Evolutionary conservation across 2,888 invertebrate genomes (phyloP), one percentile per base, ranked within the genome.

Genomic region (Diarsia rubi): DNA sequence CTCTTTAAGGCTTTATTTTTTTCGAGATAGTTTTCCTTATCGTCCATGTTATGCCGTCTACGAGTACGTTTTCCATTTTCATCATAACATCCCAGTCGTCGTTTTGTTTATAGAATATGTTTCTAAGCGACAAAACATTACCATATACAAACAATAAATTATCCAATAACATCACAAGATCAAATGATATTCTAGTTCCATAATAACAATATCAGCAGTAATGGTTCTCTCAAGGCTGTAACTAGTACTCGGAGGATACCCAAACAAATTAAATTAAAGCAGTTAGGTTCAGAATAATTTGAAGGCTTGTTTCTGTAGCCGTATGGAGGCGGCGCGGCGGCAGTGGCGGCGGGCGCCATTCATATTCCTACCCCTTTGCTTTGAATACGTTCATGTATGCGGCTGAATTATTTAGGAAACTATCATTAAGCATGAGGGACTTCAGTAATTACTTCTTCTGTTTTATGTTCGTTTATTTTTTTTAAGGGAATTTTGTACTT

Each of bases 191-290:
- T 59, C 31, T 42, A 57, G 45, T 73, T 45, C 24, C 11, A 44
- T 52, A 27, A 52, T 52, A 68, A 60, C 52, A 65, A 68, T 65
- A 81, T 60, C 19, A 31, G 16, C 45, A 24, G 45, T 64, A 69
- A 71, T 65, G 42, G 70, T 24, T 75, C 57, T 68, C 59, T 57
- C 31, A 52, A 31, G 42, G 37, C 24, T 72, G 47, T 54, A 31
- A 60, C 78, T 72, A 57, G 65, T 66, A 9, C 31, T 60, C 44
- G 54, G 57, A 75, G 84, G 72, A 62, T 47, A 62, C 52, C 67
- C 69, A 37, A 80, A 80, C 75, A 57, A 67, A 69, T 75, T 75
- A 70, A 75, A 82, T 72, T 79, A 83, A 67, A 69, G 66, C 73
- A 65, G 67, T 70, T 80, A 69, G 62, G 19, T 73, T 69, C 49